Percentiles rank a stretch among this genome's conserved stretches.
Evolutionary conservation across 2,888 invertebrate genomes (phyloP).

Genomic region (Cosmopolites sordidus): DNA sequence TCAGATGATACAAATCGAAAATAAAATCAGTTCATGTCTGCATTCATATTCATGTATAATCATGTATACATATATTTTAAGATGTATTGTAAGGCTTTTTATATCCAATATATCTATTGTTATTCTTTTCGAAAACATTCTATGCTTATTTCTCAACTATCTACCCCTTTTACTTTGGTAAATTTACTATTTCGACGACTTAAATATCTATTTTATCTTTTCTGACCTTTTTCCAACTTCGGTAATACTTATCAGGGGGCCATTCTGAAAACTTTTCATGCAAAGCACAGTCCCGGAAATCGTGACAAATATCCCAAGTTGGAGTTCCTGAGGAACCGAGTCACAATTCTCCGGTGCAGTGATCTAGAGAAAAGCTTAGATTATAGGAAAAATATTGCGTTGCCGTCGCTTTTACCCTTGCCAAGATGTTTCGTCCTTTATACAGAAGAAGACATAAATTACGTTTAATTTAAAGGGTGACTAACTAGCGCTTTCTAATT

Average conservation of each 20-base stretch:
- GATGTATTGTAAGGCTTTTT: too few species aligned
- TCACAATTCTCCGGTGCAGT: slow-evolving; percentile 21
- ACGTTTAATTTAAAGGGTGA: background rate
- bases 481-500: too few species aligned
- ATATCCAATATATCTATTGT: too few species aligned
- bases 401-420: slow-evolving; percentile 11
- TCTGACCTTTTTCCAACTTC: slow-evolving; percentile 4
- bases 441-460: background rate
- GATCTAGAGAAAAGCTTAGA: slow-evolving; percentile 15
- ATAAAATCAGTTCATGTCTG: too few species aligned
- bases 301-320: slow-evolving; percentile 27
- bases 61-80: too few species aligned
- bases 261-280: slow-evolving; percentile 17
- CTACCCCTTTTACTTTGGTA: background rate
- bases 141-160: background rate
- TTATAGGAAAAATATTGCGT: slow-evolving; percentile 22
- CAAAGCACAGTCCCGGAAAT: slow-evolving; percentile 17
- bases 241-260: slow-evolving; percentile 15
- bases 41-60: too few species aligned
- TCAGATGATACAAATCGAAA: too few species aligned
- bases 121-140: too few species aligned
- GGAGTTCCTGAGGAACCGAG: slow-evolving; percentile 3
- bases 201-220: background rate
- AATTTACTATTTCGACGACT: slow-evolving; percentile 1
- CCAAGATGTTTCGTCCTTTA: slow-evolving; percentile 1